Base-by-base conservation (phyloP, 2,888 invertebrate species). In the Thymelicus sylvestris region DNA sequence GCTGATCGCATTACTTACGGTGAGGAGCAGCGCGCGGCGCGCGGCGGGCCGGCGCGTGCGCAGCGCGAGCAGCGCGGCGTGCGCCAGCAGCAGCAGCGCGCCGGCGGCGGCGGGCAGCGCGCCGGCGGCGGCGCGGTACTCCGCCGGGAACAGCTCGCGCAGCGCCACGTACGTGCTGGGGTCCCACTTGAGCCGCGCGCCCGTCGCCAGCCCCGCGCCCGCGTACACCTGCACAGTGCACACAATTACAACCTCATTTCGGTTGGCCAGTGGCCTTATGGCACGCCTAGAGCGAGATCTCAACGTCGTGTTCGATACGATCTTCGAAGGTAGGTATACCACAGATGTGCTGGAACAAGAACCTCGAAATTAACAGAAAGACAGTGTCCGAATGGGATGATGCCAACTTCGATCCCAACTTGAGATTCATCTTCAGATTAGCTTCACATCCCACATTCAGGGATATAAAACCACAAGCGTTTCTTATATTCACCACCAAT, bases 131-230 rank as follows among this genome's bases (percentile, higher is more conserved):
- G 55, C 64, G 61, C 66, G 61, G 75, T 76, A 77, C 73, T 79
- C 80, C 7, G 24, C 69, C 61, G 80, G 79, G 69, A 81, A 76
- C 71, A 79, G 62, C 75, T 77, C 80, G 61, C 81, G 80, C 62
- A 77, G 71, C 61, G 75, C 74, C 72, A 72, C 75, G 71, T 92
- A 92, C 78, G 86, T 81, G 79, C 80, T 85, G 55, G 92, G 91
- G 83, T 92, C 92, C 91, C 91, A 91, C 82, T 83, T 84, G 57
- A 92, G 85, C 13, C 92, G 90, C 80, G 89, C 91, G 75, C 86
- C 86, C 75, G 86, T 81, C 75, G 82, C 82, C 77, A 91, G 80
- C 52, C 79, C 81, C 57, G 86, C 91, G 68, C 93, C 92, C 57
- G 81, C 86, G 80, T 74, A 80, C 73, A 80, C n/a, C 83, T 83